A percentile compares a stretch with the other conserved stretches of the same genome.
Evolutionary conservation across 2,888 invertebrate genomes (phyloP).

Genomic region (Abscondita cerata): DNA sequence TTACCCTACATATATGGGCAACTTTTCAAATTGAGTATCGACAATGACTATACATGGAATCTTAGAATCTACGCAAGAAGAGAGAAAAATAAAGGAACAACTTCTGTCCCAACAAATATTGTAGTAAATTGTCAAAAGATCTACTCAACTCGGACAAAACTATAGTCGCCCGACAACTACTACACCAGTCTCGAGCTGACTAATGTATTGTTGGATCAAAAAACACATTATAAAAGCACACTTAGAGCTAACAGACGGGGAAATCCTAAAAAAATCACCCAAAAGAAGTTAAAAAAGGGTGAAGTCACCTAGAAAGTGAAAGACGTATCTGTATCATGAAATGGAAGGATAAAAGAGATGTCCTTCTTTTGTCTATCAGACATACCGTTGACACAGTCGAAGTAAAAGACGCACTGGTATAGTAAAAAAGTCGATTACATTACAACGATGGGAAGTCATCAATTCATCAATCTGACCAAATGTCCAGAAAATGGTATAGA

Average conservation of each 20-base stretch:
- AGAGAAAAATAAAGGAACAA: background rate
- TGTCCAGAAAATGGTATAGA: slow-evolving; percentile 34
- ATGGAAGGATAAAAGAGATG: too few relatives aligned
- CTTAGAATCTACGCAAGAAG: too few relatives aligned
- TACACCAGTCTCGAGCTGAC: too few relatives aligned
- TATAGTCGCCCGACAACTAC: background rate
- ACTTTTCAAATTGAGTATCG: too few relatives aligned
- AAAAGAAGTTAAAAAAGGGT: slow-evolving; percentile 21
- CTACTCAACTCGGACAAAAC: background rate
- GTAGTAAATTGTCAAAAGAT: background rate
- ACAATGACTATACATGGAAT: too few relatives aligned
- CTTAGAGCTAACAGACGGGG: slow-evolving; percentile 34
- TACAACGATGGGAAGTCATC: slow-evolving; percentile 37
- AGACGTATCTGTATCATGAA: too few relatives aligned
- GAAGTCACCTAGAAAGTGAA: slow-evolving; percentile 15
- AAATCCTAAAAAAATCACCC: slow-evolving; percentile 27
- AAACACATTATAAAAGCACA: slow-evolving; percentile 15
- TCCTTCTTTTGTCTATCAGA: too few relatives aligned
- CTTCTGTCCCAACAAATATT: too few relatives aligned
- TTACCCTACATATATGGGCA: too few relatives aligned
- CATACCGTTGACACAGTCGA: slow-evolving; percentile 1
- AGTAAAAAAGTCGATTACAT: slow-evolving; percentile 27
- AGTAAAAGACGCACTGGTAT: slow-evolving; percentile 15
- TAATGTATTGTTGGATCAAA: too few relatives aligned
- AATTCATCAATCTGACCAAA: slow-evolving; percentile 37